A percentile compares a stretch with the other conserved stretches of the same genome.
Conservation (phyloP, 2,797 vertebrate species). For the Smutsia gigantea region DNA sequence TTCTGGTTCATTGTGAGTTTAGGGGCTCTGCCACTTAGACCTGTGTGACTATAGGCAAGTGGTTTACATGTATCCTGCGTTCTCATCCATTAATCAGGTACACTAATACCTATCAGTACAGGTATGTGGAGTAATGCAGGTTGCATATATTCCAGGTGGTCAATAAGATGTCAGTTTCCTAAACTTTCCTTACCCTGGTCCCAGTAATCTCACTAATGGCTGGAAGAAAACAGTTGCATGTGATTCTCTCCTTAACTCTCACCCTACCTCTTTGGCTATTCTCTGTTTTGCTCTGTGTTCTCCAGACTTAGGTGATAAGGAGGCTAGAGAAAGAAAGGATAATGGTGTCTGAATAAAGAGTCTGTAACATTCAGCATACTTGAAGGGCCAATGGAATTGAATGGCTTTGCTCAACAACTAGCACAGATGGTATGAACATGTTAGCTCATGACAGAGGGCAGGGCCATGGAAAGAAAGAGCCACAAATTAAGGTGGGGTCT, state of each 20-base stretch:
- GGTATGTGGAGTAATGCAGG: background rate
- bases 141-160: background rate
- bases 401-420: background rate
- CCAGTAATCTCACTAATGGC: background rate
- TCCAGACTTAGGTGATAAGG: background rate
- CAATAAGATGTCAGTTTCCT: conserved; percentile 9
- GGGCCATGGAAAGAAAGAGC: background rate
- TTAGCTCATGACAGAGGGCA: background rate
- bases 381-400: conserved; percentile 7
- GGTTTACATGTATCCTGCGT: conserved; percentile 33
- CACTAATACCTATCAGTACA: background rate
- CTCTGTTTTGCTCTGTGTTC: conserved; percentile 30
- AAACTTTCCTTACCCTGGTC: background rate
- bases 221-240: conserved; percentile 27
- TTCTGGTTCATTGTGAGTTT: conserved; percentile 8
- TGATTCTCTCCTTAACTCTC: background rate
- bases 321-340: background rate
- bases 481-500: background rate
- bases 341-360: background rate
- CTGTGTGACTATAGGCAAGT: background rate
- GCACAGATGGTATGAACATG: background rate
- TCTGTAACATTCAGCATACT: background rate
- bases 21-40: background rate
- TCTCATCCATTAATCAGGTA: background rate
- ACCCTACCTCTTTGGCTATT: background rate